Evolutionary conservation across 2,888 invertebrate genomes (phyloP).

Genomic region (Parapristionchus giblindavisi): DNA sequence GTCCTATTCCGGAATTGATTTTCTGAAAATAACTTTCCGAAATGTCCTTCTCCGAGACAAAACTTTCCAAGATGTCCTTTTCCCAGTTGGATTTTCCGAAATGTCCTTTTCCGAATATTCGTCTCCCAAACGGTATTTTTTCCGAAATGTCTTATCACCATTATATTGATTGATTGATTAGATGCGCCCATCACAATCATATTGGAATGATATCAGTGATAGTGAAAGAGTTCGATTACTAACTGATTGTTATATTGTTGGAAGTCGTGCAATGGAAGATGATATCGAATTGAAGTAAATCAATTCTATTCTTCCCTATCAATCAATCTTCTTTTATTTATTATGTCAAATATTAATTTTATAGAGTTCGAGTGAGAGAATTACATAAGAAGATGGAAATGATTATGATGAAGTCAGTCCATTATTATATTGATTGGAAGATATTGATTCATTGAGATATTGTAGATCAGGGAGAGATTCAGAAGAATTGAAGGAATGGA

Average conservation of each 20-base stretch:
- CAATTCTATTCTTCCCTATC: not conserved
- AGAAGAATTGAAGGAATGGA: slow-evolving; percentile 49
- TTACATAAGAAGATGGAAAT: slow-evolving; percentile 57
- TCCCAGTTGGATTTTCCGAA: too few species aligned
- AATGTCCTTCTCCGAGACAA: too few species aligned
- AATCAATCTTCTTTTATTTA: too few species aligned
- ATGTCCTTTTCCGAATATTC: too few species aligned
- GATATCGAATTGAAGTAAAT: slow-evolving; percentile 52
- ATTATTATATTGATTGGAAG: not conserved
- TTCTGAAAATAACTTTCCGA: too few species aligned
- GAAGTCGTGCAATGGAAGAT: slow-evolving; percentile 48
- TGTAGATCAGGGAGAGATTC: slow-evolving; percentile 42
- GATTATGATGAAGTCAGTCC: slow-evolving; percentile 39
- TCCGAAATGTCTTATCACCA: too few species aligned
- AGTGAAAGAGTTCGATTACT: slow-evolving; percentile 55
- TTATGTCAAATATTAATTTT: too few species aligned
- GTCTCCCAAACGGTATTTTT: too few species aligned
- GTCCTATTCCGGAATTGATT: too few species aligned
- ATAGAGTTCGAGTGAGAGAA: slow-evolving; percentile 43
- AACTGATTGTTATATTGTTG: slow-evolving; percentile 62
- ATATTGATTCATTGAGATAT: not conserved
- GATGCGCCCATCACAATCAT: slow-evolving; percentile 54
- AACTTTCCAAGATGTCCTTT: too few species aligned
- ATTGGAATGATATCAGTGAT: slow-evolving; percentile 50
- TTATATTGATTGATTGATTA: slow-evolving; percentile 29